A percentile compares a stretch with the other conserved stretches of the same genome.
Evolutionary conservation across 2,113 vertebrate species (phyloP).

Genomic region (Mungos mungo): DNA sequence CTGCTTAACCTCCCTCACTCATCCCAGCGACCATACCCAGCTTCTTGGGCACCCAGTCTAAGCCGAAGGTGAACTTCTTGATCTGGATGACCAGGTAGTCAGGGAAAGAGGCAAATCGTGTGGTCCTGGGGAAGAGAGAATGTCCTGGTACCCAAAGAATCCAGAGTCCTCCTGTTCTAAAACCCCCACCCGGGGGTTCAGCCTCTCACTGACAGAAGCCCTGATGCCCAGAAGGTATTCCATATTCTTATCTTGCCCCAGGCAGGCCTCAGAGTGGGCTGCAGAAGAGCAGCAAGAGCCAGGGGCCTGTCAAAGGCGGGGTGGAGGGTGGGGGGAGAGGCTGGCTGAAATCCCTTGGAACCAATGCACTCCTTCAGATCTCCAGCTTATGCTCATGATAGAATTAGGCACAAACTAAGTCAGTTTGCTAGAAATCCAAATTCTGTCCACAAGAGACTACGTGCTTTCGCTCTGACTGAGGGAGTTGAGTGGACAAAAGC

Average conservation of each 20-base stretch:
- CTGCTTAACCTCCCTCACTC: slow-evolving; percentile 18
- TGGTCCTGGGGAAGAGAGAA: slow-evolving; percentile 89
- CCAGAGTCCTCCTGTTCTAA: neutral
- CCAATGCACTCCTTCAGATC: neutral
- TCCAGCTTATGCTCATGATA: neutral
- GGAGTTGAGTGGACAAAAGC: neutral
- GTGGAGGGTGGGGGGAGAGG: neutral
- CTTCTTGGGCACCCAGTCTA: slow-evolving; percentile 99
- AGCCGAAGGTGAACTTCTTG: slow-evolving; percentile 99
- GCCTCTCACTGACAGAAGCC: neutral
- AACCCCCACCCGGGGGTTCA: neutral
- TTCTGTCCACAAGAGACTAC: neutral
- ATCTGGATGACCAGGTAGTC: slow-evolving; percentile 99
- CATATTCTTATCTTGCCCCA: neutral
- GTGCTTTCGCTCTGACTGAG: neutral
- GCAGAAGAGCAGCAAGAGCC: neutral
- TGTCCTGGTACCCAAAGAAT: slow-evolving; percentile 39
- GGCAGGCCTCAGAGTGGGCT: neutral
- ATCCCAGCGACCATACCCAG: slow-evolving; percentile 88
- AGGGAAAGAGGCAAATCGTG: slow-evolving; percentile 97
- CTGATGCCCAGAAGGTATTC: neutral
- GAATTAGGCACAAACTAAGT: neutral
- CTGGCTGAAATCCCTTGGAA: neutral
- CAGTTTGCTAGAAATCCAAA: neutral
- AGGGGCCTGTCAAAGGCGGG: neutral